Percentiles rank a stretch among this genome's conserved stretches.
Conservation (phyloP, 2,113 vertebrate species). For the Syngnathus scovelli region DNA sequence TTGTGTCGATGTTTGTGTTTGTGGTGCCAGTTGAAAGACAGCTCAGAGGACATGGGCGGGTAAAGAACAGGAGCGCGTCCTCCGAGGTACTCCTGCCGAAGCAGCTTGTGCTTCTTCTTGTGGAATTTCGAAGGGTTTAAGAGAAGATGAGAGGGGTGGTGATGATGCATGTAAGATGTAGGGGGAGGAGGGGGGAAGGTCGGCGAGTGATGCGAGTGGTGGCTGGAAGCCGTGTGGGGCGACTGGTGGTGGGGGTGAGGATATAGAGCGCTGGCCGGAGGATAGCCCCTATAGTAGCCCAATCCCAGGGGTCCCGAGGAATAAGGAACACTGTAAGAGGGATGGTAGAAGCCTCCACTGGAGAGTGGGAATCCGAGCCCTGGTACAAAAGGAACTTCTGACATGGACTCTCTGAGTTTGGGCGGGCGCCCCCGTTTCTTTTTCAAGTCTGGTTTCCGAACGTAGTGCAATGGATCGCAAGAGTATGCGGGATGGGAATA, state of each 20-base stretch:
- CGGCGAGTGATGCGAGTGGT: slow-evolving; percentile 79
- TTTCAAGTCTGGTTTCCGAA: slow-evolving; percentile 87
- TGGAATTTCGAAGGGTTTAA: slow-evolving; percentile 95
- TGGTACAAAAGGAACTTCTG: slow-evolving; percentile 93
- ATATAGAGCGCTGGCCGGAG: slow-evolving; percentile 86
- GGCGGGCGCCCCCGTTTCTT: slow-evolving; percentile 94
- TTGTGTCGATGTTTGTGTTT: slow-evolving; percentile 96
- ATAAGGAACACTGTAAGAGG: slow-evolving; percentile 92
- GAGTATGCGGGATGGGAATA: slow-evolving; percentile 86
- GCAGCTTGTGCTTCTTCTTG: slow-evolving; percentile 98
- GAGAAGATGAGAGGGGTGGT: slow-evolving; percentile 85
- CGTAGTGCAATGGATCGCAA: slow-evolving; percentile 89
- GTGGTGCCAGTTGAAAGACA: slow-evolving; percentile 98
- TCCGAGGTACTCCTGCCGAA: slow-evolving; percentile 89
- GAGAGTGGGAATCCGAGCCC: slow-evolving; percentile 90
- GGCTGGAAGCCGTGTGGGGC: slow-evolving; percentile 75
- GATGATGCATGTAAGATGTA: slow-evolving; percentile 73
- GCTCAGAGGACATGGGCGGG: slow-evolving; percentile 88
- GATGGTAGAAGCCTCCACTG: slow-evolving; percentile 85
- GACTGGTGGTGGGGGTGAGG: slow-evolving; percentile 80
- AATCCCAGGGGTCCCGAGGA: slow-evolving; percentile 90
- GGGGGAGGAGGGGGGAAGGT: slow-evolving; percentile 81
- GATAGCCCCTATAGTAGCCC: slow-evolving; percentile 91
- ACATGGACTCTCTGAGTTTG: slow-evolving; percentile 92
- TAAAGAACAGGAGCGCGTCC: slow-evolving; percentile 86